Percentiles rank a stretch among this genome's conserved stretches.
Evolutionary conservation across 2,888 invertebrate species (phyloP).

Genomic region (Epinotia nisella): DNA sequence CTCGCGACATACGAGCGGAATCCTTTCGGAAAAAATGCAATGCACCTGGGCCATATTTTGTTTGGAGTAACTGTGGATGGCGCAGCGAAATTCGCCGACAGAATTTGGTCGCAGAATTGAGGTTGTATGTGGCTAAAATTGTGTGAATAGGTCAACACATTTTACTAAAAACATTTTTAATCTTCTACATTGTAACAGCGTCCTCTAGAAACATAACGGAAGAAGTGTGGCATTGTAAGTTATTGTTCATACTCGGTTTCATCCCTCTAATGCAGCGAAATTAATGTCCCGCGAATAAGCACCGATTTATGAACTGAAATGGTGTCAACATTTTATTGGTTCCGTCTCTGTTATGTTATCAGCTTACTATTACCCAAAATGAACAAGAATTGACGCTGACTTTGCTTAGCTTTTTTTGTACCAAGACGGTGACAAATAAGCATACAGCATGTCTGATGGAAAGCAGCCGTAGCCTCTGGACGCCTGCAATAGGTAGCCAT

Average conservation of each 20-base stretch:
- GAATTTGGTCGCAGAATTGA: too few relatives aligned
- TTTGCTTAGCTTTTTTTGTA: background rate
- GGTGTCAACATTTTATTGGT: constrained; percentile 13
- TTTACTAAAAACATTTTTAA: too few relatives aligned
- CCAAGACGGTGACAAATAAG: background rate
- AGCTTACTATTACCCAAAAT: background rate
- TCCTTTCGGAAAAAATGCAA: too few relatives aligned
- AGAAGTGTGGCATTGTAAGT: background rate
- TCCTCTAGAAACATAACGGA: background rate
- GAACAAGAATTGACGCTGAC: background rate
- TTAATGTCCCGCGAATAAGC: constrained; percentile 29
- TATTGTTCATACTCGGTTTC: constrained; percentile 29
- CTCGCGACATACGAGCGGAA: too few relatives aligned
- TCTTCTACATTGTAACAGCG: background rate
- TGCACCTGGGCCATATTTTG: too few relatives aligned
- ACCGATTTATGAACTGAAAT: constrained; percentile 10
- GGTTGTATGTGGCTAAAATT: too few relatives aligned
- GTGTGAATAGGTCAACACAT: too few relatives aligned
- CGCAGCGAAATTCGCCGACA: too few relatives aligned
- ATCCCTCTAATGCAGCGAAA: constrained; percentile 19
- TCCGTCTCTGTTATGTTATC: constrained; percentile 1
- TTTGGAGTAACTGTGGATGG: too few relatives aligned
- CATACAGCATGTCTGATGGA: background rate
- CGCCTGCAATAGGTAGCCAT: too few relatives aligned
- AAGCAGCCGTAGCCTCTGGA: too few relatives aligned